Conservation (phyloP, 2,113 vertebrate genomes). For the Hyperopisus bebe region DNA sequence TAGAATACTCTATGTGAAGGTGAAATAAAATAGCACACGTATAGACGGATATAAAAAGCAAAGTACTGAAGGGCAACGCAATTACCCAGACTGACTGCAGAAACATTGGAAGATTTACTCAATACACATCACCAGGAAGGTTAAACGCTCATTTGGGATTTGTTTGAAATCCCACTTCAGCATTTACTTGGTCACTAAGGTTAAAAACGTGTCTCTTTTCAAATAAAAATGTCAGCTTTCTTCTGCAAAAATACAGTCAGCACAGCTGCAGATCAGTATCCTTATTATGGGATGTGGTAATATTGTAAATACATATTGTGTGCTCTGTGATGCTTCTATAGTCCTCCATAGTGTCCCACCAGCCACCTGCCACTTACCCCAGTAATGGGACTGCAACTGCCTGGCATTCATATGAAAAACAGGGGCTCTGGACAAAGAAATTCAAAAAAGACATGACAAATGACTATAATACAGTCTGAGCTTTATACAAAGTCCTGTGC, state of each 20-base stretch:
- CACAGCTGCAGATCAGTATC: background rate
- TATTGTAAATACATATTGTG: background rate
- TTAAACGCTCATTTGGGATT: background rate
- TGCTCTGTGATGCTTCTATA: background rate
- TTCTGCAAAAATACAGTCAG: background rate
- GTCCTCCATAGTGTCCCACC: background rate
- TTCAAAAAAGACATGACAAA: background rate
- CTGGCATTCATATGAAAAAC: background rate
- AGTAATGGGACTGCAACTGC: background rate
- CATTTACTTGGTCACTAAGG: conserved; percentile 9
- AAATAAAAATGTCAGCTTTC: conserved; percentile 5
- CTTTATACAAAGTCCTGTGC: background rate
- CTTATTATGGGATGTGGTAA: background rate
- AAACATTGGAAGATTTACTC: background rate
- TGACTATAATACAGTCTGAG: background rate
- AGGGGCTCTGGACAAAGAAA: background rate
- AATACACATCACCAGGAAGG: background rate
- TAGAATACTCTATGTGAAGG: background rate
- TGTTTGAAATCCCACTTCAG: conserved; percentile 9
- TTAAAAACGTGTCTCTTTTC: background rate
- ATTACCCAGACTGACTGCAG: conserved; percentile 1
- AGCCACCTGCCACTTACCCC: background rate
- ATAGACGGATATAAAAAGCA: background rate
- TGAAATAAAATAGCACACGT: background rate
- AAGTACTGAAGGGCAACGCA: background rate